Evolutionary conservation across 2,797 vertebrate genomes (phyloP).

Genomic region (Tokudaia tokunoshimensis): DNA sequence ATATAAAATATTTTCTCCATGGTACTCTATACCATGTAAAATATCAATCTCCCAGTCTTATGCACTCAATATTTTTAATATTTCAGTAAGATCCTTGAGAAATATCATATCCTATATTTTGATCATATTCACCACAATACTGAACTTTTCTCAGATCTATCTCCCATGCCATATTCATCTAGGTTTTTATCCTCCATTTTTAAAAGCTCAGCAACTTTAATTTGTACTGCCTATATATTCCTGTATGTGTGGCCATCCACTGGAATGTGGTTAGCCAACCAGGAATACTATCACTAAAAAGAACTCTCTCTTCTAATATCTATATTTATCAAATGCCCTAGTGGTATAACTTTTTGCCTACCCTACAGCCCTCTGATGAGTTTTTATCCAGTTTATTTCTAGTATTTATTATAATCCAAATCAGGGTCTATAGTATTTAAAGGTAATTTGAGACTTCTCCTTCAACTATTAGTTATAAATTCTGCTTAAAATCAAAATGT

Average conservation of each 20-base stretch:
- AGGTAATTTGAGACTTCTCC: neutral
- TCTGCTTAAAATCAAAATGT: conserved; percentile 1
- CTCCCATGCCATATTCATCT: neutral
- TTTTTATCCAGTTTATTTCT: neutral
- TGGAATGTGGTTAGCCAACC: neutral
- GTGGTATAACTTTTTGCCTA: neutral
- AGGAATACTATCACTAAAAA: neutral
- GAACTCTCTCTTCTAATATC: neutral
- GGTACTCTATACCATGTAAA: neutral
- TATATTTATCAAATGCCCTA: neutral
- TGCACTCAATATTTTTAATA: neutral
- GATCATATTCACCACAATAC: no score
- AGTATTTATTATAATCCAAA: conserved; percentile 19
- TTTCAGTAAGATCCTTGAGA: neutral
- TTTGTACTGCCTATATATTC: neutral
- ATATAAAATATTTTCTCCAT: neutral
- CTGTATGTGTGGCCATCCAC: neutral
- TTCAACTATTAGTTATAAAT: neutral
- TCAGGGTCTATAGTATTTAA: neutral
- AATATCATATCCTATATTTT: neutral
- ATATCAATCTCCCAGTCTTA: neutral
- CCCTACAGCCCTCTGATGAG: neutral
- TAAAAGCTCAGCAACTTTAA: neutral
- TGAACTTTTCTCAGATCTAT: no score
- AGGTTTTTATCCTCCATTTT: neutral